Evolutionary conservation across 2,888 invertebrate species (phyloP).

Genomic region (Scaptomyza flava): DNA sequence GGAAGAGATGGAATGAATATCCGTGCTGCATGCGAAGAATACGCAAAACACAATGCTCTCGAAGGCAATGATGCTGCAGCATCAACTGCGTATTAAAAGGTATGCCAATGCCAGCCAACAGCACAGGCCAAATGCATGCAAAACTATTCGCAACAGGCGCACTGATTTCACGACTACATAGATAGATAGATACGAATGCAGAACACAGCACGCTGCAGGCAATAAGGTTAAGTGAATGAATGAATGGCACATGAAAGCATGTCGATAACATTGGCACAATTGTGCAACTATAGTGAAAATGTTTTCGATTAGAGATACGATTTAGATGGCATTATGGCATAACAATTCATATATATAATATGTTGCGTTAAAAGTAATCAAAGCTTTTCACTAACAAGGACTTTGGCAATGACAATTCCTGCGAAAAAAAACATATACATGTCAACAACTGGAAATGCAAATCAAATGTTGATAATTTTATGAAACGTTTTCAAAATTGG

Average conservation of each 20-base stretch:
- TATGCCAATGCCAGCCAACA: slow-evolving; percentile 55
- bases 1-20: neutral
- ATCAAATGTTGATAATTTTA: slow-evolving; percentile 53
- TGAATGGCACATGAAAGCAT: neutral
- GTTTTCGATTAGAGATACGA: no score
- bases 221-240: slow-evolving; percentile 28
- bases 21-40: slow-evolving; percentile 6
- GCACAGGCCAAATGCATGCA: slow-evolving; percentile 44
- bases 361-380: slow-evolving; percentile 7
- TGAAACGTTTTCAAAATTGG: slow-evolving; percentile 4
- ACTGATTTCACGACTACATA: neutral
- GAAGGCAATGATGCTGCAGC: neutral
- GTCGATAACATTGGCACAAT: neutral
- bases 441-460: slow-evolving; percentile 18
- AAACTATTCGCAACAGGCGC: slow-evolving; percentile 28
- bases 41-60: neutral
- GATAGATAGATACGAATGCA: neutral
- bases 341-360: neutral
- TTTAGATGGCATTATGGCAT: neutral
- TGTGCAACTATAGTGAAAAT: no score
- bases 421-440: slow-evolving; percentile 7
- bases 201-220: slow-evolving; percentile 15
- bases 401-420: slow-evolving; percentile 41
- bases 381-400: slow-evolving; percentile 2
- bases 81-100: slow-evolving; percentile 19